Conservation (phyloP, 2,888 invertebrate species). For the Eupithecia dodoneata region DNA sequence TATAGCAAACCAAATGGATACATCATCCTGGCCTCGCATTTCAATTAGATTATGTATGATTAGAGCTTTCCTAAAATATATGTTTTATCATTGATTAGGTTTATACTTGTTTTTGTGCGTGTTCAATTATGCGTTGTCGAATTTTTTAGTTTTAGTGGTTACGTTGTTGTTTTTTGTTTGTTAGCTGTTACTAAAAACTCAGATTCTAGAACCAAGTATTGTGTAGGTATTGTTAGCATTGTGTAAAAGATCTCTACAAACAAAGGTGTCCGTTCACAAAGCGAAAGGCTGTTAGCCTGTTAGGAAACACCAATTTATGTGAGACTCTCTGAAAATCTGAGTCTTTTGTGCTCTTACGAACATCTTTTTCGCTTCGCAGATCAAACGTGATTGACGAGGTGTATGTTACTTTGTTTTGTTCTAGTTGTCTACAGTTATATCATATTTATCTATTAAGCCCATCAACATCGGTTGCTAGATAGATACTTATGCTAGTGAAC, state of each 20-base stretch:
- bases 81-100: neutral
- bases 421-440: neutral
- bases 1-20: neutral
- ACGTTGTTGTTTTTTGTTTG: neutral
- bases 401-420: neutral
- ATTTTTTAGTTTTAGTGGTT: neutral
- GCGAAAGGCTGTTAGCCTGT: conserved; percentile 10
- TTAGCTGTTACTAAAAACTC: neutral
- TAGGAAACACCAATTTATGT: conserved; percentile 9
- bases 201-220: neutral
- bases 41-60: neutral
- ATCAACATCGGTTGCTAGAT: neutral
- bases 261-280: conserved; percentile 10
- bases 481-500: no score
- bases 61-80: neutral
- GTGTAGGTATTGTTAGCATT: neutral
- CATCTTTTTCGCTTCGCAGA: neutral
- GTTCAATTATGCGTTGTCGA: neutral
- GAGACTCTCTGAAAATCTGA: neutral
- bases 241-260: conserved; percentile 10
- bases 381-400: neutral
- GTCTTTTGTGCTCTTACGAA: conserved; percentile 3
- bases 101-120: neutral
- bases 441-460: neutral
- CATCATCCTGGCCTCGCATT: neutral